Base-by-base conservation (phyloP, 35 echinoderm and acorn worm species). In the Lytechinus variegatus region DNA sequence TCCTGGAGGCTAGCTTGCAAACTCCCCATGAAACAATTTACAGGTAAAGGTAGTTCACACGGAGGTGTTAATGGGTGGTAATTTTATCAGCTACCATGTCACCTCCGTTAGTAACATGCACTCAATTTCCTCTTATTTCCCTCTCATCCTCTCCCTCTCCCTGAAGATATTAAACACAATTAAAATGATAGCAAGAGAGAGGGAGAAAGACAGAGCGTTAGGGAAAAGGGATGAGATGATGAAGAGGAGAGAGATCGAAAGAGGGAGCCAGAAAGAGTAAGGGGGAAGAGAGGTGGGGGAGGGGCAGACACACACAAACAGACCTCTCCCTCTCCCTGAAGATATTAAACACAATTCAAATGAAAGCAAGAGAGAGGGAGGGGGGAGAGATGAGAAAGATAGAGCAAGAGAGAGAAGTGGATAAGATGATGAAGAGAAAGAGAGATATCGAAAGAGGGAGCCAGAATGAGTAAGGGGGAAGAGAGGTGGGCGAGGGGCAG, bases 41-140 rank as follows among this genome's bases (percentile, higher is more conserved):
- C 66, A 79, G 16, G 16, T 79, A 99, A 96, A 61, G 33, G 98
- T 97, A 29, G 98, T 97, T 96, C 98, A 95, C 94, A 99, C 98
- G 97, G 86, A 52, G 88, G 88, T 54, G 29, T 54, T 90, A 90
- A 90, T 90, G 88, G 88, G 29, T 52, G 6, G 88, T 90, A 90
- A 90, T 90, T 54, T 33, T 90, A 90, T 90, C 29, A 90, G 88
- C 88, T 90, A 90, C 88, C 52, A 9, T 90, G 24, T 10, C 8
- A 12, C 88, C 29, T 19, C 88, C 28, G 88, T 33, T 33, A 28
- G 33, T 90, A 79, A 79, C 88, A 90, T 90, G 27, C 88, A 52
- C 29, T 54, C 52, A 44, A 90, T 90, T 90, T 90, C 28, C 88
- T 54, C 52, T 54, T 54, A 51, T 90, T 52, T 90, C 88, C 88